phyloP scores from a whole-genome alignment of 2,113 vertebrate genomes.

The Lagenorhynchus albirostris region DNA sequence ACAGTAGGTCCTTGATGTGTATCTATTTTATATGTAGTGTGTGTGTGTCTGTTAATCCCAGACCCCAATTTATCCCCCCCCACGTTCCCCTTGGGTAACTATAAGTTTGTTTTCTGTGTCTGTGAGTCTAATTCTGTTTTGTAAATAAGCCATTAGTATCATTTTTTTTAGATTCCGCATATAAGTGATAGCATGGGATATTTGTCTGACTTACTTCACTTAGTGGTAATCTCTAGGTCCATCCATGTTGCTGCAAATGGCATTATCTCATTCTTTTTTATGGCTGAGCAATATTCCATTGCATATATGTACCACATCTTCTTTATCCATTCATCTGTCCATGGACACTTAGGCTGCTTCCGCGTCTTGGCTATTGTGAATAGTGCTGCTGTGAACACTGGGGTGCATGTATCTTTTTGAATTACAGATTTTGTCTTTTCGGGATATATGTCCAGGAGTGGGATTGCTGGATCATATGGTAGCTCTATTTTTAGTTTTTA shows the following conservation, averaged over 20 bases:
- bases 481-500: not conserved
- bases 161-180: not conserved
- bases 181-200: not conserved
- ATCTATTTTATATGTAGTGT: no score
- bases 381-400: rapidly evolving
- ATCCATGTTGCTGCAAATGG: not conserved
- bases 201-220: not conserved
- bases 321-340: rapidly evolving
- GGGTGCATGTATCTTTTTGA: not conserved
- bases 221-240: not conserved
- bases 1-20: not conserved
- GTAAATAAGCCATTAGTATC: not conserved
- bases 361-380: rapidly evolving
- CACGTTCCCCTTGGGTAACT: rapidly evolving
- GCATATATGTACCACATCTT: not conserved
- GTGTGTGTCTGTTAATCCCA: not conserved
- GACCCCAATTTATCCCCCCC: not conserved
- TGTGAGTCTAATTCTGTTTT: not conserved
- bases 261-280: rapidly evolving
- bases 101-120: not conserved
- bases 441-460: no score
- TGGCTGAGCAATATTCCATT: not conserved
- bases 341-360: not conserved
- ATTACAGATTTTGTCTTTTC: not conserved
- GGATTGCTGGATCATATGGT: not conserved